Evolutionary conservation across 2,797 vertebrate genomes (phyloP).

Genomic region (Telmatherina bonti): DNA sequence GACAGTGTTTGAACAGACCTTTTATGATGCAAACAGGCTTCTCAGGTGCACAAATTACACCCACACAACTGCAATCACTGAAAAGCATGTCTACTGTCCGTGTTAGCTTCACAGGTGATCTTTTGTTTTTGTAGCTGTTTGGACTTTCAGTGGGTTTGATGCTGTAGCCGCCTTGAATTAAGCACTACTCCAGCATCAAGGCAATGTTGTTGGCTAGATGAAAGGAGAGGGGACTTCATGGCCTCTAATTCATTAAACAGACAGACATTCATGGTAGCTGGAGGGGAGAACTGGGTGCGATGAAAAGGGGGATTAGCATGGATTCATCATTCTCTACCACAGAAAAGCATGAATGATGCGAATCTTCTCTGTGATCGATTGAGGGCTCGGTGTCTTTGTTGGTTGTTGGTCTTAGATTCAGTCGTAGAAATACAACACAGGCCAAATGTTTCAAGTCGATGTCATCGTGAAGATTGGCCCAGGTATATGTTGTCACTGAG

Average conservation of each 20-base stretch:
- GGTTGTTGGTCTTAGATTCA: not conserved
- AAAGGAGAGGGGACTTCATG: conserved; percentile 56
- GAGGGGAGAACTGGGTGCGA: conserved; percentile 39
- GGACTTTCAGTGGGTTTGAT: conserved; percentile 62
- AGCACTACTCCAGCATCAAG: conserved; percentile 68
- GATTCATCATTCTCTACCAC: conserved; percentile 55
- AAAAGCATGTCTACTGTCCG: not conserved
- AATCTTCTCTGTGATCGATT: conserved; percentile 28
- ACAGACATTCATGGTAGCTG: conserved; percentile 65
- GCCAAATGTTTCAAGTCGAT: not conserved
- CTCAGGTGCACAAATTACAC: conserved; percentile 36
- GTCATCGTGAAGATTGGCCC: not conserved
- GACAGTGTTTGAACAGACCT: conserved; percentile 23
- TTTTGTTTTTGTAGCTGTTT: conserved; percentile 56
- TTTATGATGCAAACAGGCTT: conserved; percentile 59
- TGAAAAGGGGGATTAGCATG: conserved; percentile 73
- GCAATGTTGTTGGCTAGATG: conserved; percentile 56
- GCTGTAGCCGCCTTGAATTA: conserved; percentile 49
- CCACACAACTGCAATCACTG: conserved; percentile 19
- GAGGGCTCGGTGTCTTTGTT: conserved; percentile 31
- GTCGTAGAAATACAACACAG: not conserved
- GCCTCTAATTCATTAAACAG: conserved; percentile 65
- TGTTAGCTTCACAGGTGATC: conserved; percentile 58
- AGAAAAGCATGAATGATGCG: conserved; percentile 33
- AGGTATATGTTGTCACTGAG: not conserved